Conservation (phyloP, 2,888 invertebrate species). For the Aquatica leii region DNA sequence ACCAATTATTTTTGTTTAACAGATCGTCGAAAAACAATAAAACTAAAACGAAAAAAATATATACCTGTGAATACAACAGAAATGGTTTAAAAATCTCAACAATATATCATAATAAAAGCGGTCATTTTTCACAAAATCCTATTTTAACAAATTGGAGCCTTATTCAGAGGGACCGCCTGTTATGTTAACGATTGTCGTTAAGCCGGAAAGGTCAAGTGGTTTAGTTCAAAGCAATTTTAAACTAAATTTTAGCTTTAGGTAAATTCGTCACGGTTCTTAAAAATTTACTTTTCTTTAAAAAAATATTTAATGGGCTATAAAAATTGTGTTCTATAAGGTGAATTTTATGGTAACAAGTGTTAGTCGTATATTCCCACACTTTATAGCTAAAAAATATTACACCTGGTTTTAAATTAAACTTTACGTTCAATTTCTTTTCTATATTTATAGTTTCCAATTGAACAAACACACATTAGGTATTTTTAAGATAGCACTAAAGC, state of each 20-base stretch:
- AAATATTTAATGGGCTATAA: slow-evolving; percentile 28
- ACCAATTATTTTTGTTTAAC: not conserved
- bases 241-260: slow-evolving; percentile 39
- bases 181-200: slow-evolving; percentile 43
- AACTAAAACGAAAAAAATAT: not conserved
- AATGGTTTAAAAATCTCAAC: slow-evolving; percentile 30
- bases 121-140: slow-evolving; percentile 53
- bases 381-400: slow-evolving; percentile 7
- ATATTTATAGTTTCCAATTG: too few relatives aligned
- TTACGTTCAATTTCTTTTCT: too few relatives aligned
- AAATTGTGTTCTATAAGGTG: slow-evolving; percentile 12
- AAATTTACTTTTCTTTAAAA: slow-evolving; percentile 35
- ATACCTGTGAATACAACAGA: not conserved
- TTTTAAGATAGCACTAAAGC: too few relatives aligned
- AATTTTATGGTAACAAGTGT: slow-evolving; percentile 27
- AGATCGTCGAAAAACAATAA: not conserved
- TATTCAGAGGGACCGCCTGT: slow-evolving; percentile 42
- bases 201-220: slow-evolving; percentile 45
- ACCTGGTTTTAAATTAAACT: slow-evolving; percentile 10
- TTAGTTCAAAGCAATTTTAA: slow-evolving; percentile 43
- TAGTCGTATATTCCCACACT: slow-evolving; percentile 20
- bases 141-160: slow-evolving; percentile 53
- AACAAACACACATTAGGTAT: too few relatives aligned
- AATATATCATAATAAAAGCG: slow-evolving; percentile 54
- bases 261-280: slow-evolving; percentile 41